Evolutionary conservation across 2,113 vertebrate genomes (phyloP), one percentile per base, ranked within the genome.

Genomic region (Chloebia gouldiae): DNA sequence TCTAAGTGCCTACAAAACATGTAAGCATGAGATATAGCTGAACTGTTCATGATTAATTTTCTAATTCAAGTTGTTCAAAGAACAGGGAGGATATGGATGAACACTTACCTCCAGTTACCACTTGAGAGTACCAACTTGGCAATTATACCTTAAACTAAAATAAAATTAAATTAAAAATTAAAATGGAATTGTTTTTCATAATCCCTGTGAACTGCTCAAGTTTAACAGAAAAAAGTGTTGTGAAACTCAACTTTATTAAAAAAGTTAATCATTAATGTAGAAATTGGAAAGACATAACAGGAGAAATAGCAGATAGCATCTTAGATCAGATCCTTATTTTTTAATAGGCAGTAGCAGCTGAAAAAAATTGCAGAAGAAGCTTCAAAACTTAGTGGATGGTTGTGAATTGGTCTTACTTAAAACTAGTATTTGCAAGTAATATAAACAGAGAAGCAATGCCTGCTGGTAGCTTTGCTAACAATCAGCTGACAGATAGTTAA

Each of bases 401-500:
- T 92, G 33, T 77, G 63, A 84, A 81, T 42, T 66, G 31, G 10
- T 81, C 44, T 76, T 84, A 50, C 59, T 56, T 79, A 66, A 84
- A 95, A 56, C 4, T 15, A 35, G 54, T 66, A 57, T 44, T 80
- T 86, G n/a, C 71, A 64, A 86, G 81, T 72, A 95, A 92, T 57
- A 81, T 40, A 88, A 89, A 56, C 42, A 81, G 47, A 77, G 75
- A 40, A 66, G 31, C 0, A 1, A 44, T 78, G 66, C 16, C 59
- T 9, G 4, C 78, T 83, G 84, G 73, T 66, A 94, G 68, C 75
- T 79, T 92, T 56, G 61, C 84, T 78, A 94, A 71, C 75, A 90
- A 94, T 93, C 91, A 93, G 49, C 80, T 84, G 93, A 93, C 86
- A 93, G 93, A 96, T 42, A 97, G 87, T 83, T 95, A 96, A 96